Percentiles rank a stretch among this genome's conserved stretches.
phyloP scores from a whole-genome alignment of 2,888 invertebrate species.

The Spodoptera littoralis region DNA sequence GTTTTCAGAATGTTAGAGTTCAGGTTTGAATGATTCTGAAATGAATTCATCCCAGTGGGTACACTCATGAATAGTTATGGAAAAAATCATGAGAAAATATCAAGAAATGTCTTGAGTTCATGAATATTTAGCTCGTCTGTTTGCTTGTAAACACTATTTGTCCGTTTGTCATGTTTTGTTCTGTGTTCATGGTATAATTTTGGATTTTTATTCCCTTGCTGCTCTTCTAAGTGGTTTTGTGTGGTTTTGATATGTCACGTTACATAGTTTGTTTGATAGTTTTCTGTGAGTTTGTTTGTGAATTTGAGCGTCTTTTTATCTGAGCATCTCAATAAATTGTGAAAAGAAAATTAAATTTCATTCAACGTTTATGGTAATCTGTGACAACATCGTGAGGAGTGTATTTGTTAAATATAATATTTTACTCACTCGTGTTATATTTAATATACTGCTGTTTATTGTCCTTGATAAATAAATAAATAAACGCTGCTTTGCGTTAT shows the following conservation, averaged over 20 bases:
- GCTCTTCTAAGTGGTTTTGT: too few relatives aligned
- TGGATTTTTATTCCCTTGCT: slow-evolving; percentile 22
- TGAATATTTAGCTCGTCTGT: slow-evolving; percentile 55
- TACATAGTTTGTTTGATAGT: slow-evolving; percentile 12
- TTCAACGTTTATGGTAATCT: too few relatives aligned
- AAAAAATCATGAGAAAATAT: slow-evolving; percentile 57
- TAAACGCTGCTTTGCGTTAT: too few relatives aligned
- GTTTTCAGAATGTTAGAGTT: slow-evolving; percentile 8
- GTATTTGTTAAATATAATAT: too few relatives aligned
- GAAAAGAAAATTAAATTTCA: too few relatives aligned
- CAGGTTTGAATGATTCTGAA: slow-evolving; percentile 16
- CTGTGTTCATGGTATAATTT: slow-evolving; percentile 40
- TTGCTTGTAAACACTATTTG: slow-evolving; percentile 56
- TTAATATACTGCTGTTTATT: too few relatives aligned
- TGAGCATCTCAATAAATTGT: too few relatives aligned
- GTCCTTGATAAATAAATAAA: too few relatives aligned
- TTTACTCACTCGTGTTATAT: too few relatives aligned
- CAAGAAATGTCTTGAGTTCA: slow-evolving; percentile 48
- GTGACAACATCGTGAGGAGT: too few relatives aligned
- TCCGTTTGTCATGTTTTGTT: slow-evolving; percentile 47
- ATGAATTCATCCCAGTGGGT: slow-evolving; percentile 30
- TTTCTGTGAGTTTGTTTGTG: slow-evolving; percentile 14
- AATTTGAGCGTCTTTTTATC: not conserved
- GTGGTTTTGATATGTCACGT: slow-evolving; percentile 8
- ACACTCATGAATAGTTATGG: slow-evolving; percentile 55